Base-by-base conservation (phyloP, 2,113 vertebrate species). In the Phalacrocorax brasilianus region DNA sequence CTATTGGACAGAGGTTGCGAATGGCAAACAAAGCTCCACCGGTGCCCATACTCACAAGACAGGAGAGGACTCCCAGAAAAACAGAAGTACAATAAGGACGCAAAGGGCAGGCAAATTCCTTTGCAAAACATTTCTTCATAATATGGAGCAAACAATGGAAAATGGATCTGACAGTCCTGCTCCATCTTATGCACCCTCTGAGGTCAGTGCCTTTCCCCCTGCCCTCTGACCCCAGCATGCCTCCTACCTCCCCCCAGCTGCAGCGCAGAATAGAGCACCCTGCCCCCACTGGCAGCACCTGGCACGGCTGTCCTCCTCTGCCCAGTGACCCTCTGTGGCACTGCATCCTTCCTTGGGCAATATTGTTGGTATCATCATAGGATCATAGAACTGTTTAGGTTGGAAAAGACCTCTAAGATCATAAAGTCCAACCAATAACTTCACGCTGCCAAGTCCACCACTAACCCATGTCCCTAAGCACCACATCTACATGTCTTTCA, bases 161-260 rank as follows among this genome's bases (percentile, higher is more conserved):
- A 77, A 55, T 0, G 5, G 14, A 35, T 21, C 30, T 67, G 40
- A 55, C 26, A 10, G 30, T 42, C 22, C 15, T 5, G 3, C 12
- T 53, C 22, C 26, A 50, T 12, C 23, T 71, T 26, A 26, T 0
- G 4, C 0, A 0, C 8, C 9, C n/a, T 70, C 22, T 1, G 0
- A 27, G 33, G 52, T 5, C 1, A 0, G 12, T 2, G 10, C 16
- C 21, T 49, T 74, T 74, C 32, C 17, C 44, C 49, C 40, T 9
- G 9, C 47, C 14, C 17, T 47, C 26, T 0, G 2, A 53, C 6
- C 10, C 11, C 47, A 56, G 32, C 7, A 28, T 12, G 35, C 6
- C 16, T 62, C 18, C 47, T 11, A 5, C 44, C 20, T 35, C 23
- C 49, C 17, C 23, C 26, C 9, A 22, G 9, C 38, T 38, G 9